Conservation (phyloP, 2,113 vertebrate species). For the Turnix velox region DNA sequence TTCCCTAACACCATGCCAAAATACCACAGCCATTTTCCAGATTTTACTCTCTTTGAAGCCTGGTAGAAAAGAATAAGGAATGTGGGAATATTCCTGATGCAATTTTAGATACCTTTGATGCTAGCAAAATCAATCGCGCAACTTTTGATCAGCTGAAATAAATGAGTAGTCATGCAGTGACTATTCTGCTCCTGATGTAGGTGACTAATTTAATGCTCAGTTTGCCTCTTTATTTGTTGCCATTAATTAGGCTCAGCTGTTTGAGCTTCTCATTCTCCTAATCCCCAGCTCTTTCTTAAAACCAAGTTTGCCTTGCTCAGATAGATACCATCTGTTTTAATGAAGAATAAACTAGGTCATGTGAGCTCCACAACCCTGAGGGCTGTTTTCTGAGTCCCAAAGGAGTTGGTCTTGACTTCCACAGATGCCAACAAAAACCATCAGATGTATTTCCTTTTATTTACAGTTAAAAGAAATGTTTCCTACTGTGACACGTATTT, state of each 20-base stretch:
- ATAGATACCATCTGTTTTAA: conserved; percentile 46
- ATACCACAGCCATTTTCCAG: neutral
- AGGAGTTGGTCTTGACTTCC: neutral
- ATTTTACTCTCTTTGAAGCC: conserved; percentile 24
- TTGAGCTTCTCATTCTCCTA: neutral
- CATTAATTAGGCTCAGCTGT: conserved; percentile 12
- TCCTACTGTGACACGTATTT: neutral
- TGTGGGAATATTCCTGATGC: conserved; percentile 4
- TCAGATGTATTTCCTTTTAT: neutral
- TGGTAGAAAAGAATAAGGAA: neutral
- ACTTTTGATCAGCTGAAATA: neutral
- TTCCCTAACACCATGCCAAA: neutral
- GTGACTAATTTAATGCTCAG: conserved; percentile 1
- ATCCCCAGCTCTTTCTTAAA: conserved; percentile 5
- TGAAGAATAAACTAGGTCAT: conserved; percentile 42
- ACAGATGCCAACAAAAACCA: conserved; percentile 18
- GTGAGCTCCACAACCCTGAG: neutral
- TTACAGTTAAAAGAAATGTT: neutral
- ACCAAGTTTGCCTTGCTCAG: conserved; percentile 2
- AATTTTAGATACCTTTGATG: neutral
- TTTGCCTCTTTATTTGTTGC: conserved; percentile 2
- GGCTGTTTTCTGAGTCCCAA: neutral
- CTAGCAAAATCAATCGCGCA: neutral
- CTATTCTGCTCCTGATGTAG: neutral
- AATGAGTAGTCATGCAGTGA: neutral